A percentile compares a stretch with the other conserved stretches of the same genome.
Conservation (phyloP, 2,797 vertebrate species). For the Balearica regulorum region DNA sequence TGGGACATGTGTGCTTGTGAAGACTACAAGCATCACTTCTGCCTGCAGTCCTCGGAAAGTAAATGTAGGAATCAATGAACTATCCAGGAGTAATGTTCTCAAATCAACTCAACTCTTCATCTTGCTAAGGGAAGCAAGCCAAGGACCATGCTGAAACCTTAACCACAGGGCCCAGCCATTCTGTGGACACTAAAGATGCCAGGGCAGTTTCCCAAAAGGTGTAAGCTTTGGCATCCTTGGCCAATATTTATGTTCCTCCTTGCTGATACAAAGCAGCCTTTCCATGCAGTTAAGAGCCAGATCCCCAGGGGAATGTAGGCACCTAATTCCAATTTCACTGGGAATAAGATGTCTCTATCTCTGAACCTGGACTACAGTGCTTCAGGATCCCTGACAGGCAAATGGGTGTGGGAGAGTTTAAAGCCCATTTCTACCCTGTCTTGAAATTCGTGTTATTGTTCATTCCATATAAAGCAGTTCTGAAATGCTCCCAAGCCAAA, state of each 20-base stretch:
- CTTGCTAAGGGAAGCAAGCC: constrained; percentile 23
- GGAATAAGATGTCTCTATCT: not conserved
- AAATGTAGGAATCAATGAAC: constrained; percentile 3
- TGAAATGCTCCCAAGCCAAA: constrained; percentile 34
- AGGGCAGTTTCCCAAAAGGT: constrained; percentile 39
- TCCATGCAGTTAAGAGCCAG: not conserved
- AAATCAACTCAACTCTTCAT: constrained; percentile 1
- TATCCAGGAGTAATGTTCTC: constrained; percentile 1
- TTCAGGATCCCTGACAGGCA: not conserved
- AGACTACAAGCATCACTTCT: not conserved
- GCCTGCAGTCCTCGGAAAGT: not conserved
- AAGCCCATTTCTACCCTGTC: constrained; percentile 12
- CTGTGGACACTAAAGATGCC: not conserved
- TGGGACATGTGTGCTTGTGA: not conserved
- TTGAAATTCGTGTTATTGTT: constrained; percentile 23
- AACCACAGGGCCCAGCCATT: not conserved
- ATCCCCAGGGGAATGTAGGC: not conserved
- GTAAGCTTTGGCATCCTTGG: not conserved
- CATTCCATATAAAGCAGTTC: constrained; percentile 6
- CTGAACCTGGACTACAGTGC: not conserved
- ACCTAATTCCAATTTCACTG: not conserved
- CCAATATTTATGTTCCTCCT: not conserved
- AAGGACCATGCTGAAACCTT: not conserved
- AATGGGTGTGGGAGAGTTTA: not conserved
- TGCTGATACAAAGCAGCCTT: not conserved